phyloP scores from a whole-genome alignment of 2,797 vertebrate species.

The Kryptopterus vitreolus region DNA sequence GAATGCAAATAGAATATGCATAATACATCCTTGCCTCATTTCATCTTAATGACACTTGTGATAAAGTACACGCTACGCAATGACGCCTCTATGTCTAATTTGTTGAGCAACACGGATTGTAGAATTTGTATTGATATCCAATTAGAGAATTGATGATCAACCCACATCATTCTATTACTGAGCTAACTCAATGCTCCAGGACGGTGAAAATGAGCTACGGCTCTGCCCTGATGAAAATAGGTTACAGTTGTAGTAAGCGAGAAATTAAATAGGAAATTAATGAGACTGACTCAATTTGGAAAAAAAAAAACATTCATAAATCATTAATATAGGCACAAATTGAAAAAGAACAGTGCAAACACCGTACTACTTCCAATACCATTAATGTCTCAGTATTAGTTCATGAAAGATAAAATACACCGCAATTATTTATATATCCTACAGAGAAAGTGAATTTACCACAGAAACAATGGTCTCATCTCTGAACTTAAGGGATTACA shows the following conservation, averaged over 20 bases:
- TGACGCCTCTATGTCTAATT: background rate
- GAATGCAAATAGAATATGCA: background rate
- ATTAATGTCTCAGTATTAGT: background rate
- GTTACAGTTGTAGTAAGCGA: conserved; percentile 8
- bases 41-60: background rate
- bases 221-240: conserved; percentile 5
- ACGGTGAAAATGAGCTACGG: background rate
- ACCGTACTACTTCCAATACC: background rate
- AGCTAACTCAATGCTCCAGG: background rate
- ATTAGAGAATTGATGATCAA: background rate
- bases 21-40: background rate
- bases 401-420: conserved; percentile 8
- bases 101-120: background rate
- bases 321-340: conserved; percentile 7
- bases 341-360: background rate
- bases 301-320: conserved; percentile 19
- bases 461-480: conserved; percentile 2
- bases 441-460: background rate
- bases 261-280: background rate
- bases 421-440: conserved; percentile 21
- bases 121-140: background rate
- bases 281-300: background rate
- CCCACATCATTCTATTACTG: background rate
- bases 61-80: background rate
- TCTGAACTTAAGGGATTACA: background rate